Base-by-base conservation (phyloP, 2,888 invertebrate genomes). In the Pachydiplax longipennis region DNA sequence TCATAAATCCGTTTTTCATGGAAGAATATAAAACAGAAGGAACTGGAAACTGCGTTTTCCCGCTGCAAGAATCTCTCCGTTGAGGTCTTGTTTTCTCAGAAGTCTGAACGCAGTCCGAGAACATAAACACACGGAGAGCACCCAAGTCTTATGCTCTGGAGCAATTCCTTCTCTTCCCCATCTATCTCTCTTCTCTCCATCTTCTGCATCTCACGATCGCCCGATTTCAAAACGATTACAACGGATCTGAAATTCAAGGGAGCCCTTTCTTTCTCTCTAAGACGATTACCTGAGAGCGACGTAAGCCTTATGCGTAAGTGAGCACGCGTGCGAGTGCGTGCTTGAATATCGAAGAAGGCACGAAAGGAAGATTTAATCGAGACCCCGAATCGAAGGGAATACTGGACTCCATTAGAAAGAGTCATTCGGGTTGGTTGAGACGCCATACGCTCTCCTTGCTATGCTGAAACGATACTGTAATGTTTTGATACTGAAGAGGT, bases 161-260 rank as follows among this genome's bases (percentile, higher is more conserved):
- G 25, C 65, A 65, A 65, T 25, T 65, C 65, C 61, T 61, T 22
- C 22, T 65, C 61, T 37, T 37, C 37, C 37, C 48, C 48, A 48
- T 10, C 48, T 4, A 4, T 10, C 3, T 48, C 37, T 37, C 37
- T 37, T 37, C 87, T 87, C 22, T 22, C 87, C 37, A n/a, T 37
- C 37, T 61, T 61, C 37, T 37, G 37, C 40, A 12, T 44, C n/a
- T 87, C 87, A 87, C 87, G 87, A 87, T 87, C 87, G 58, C 2
- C 61, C 87, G 87, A 87, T 87, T 87, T 87, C 58, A 87, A 65
- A 87, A 65, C 87, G 87, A 87, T 87, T 87, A 87, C 87, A 87
- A 87, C 87, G 87, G 65, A 87, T 87, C 87, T 87, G 87, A 87
- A 87, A 87, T 87, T 87, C 87, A 87, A 87, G 65, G 4, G 87